Percentiles rank a stretch among this genome's conserved stretches.
These are phyloP conservation scores for Nothobranchius kuhntae DNA, from an alignment of 2,113 vertebrate genomes.

Conservation along the genomic window DNA sequence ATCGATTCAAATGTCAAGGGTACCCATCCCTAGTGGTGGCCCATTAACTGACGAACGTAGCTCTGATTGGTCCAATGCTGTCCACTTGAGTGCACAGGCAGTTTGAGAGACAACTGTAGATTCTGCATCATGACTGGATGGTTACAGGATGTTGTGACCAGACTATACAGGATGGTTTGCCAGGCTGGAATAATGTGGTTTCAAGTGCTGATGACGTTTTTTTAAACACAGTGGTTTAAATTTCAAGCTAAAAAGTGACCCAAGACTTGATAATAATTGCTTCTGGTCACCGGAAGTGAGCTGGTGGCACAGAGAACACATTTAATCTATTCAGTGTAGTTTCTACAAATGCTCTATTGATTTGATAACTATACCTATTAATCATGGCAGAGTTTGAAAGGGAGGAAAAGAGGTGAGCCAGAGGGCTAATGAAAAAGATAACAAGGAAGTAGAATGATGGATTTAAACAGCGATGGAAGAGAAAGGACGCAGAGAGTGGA, in stretches of 20 bases:
- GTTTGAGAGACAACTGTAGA: no score
- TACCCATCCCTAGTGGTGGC: no score
- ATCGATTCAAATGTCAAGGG: no score
- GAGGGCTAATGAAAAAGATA: constrained; percentile 20
- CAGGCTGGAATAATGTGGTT: neutral
- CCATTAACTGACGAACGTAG: no score
- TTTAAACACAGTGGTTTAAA: constrained; percentile 16
- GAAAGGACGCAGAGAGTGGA: constrained; percentile 15
- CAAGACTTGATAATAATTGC: constrained; percentile 53
- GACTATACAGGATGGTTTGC: no score
- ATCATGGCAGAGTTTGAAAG: constrained; percentile 54
- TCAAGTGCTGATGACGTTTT: constrained; percentile 4
- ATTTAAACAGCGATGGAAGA: constrained; percentile 18
- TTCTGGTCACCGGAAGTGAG: constrained; percentile 32
- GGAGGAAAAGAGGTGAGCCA: constrained; percentile 15
- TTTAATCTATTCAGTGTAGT: constrained; percentile 68
- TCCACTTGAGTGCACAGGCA: no score
- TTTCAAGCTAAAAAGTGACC: constrained; percentile 26
- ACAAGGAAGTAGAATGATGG: constrained; percentile 19
- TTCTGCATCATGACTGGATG: no score
- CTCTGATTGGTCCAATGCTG: no score
- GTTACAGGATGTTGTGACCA: no score
- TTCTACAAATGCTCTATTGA: constrained; percentile 76
- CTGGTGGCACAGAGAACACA: constrained; percentile 30
- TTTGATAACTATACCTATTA: constrained; percentile 65